Conservation (phyloP, 2,113 vertebrate genomes). For the Nothobranchius kuhntae region DNA sequence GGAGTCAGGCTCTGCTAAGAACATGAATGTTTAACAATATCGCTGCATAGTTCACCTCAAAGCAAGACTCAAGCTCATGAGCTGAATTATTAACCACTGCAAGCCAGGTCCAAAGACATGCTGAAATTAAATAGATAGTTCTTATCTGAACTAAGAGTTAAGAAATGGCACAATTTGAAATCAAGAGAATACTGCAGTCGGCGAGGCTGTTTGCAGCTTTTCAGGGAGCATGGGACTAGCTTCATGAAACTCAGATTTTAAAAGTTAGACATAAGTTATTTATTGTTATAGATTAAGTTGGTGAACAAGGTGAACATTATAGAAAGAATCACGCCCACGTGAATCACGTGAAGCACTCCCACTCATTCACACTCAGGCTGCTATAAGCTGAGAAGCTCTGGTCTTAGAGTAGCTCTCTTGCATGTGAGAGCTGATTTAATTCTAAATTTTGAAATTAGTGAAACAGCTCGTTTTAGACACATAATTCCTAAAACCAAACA, state of each 20-base stretch:
- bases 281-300: not conserved
- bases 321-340: not conserved
- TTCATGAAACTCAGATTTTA: not conserved
- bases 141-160: conserved; percentile 27
- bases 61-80: conserved; percentile 61
- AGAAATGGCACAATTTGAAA: conserved; percentile 44
- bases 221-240: not conserved
- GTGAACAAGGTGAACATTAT: conserved; percentile 3
- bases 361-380: too few relatives aligned
- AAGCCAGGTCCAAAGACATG: conserved; percentile 55
- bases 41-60: conserved; percentile 65
- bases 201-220: conserved; percentile 9
- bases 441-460: too few relatives aligned
- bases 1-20: conserved; percentile 56
- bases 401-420: too few relatives aligned
- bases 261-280: conserved; percentile 7
- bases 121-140: conserved; percentile 58
- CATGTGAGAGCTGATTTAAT: too few relatives aligned
- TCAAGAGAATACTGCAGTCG: conserved; percentile 28
- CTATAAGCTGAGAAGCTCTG: too few relatives aligned
- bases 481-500: too few relatives aligned
- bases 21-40: conserved; percentile 79
- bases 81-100: conserved; percentile 73
- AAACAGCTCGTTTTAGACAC: too few relatives aligned
- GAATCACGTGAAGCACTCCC: too few relatives aligned